Conservation (phyloP, 2,797 vertebrate species). For the Brachyalestes nurse region DNA sequence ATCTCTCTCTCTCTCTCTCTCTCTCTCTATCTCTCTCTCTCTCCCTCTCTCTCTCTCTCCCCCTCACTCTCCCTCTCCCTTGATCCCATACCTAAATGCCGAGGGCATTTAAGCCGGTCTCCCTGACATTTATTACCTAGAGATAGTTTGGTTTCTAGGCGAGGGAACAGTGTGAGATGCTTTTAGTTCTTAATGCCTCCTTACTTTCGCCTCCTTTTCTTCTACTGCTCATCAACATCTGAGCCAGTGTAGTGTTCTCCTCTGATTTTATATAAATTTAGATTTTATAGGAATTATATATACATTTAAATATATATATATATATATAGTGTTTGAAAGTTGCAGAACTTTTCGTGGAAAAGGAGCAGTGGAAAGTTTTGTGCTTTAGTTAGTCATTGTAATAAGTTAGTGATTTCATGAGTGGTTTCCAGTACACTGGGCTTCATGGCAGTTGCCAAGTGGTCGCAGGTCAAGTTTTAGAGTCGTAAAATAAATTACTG, state of each 20-base stretch:
- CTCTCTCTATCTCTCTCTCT: not conserved
- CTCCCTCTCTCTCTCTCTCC: not conserved
- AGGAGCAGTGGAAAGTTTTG: not conserved
- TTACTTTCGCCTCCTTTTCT: not conserved
- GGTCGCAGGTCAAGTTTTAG: not conserved
- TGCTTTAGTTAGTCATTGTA: constrained; percentile 24
- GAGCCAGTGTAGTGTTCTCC: not conserved
- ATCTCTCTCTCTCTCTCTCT: not conserved
- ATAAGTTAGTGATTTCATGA: not conserved
- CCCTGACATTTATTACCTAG: constrained; percentile 73
- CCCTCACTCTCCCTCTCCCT: constrained; percentile 46
- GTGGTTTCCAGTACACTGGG: not conserved
- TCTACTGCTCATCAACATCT: not conserved
- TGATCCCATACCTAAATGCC: constrained; percentile 37
- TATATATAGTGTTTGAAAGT: too few relatives aligned
- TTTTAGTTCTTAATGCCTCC: constrained; percentile 11
- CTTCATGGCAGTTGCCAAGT: not conserved
- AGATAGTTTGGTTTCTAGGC: constrained; percentile 70
- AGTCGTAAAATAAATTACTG: not conserved
- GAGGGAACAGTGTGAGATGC: constrained; percentile 50
- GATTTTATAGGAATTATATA: not conserved
- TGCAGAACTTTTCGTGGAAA: too few relatives aligned
- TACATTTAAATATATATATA: too few relatives aligned
- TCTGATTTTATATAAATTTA: too few relatives aligned
- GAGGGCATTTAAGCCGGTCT: constrained; percentile 61